Evolutionary conservation across 92 coral and sea anemone species (phyloP), one percentile per base, ranked within the genome.

Genomic region (Porites evermanni): DNA sequence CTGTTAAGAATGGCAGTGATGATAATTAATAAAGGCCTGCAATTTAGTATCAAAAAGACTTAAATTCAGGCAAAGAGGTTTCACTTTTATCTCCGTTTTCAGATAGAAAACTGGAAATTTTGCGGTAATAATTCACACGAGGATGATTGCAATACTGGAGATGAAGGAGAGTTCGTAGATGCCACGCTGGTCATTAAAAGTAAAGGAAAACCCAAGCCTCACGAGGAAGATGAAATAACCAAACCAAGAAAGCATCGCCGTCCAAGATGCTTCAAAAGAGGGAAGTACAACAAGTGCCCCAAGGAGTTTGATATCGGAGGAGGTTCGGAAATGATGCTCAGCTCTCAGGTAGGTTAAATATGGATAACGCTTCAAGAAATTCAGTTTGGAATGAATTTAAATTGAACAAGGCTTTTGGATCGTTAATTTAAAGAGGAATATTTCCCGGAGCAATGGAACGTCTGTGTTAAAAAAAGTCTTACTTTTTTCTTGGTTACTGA

Each of bases 221-320:
- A 6, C 29, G 4, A 67, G n/a, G 20, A 54, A 26, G 75, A 81
- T n/a, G 78, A 54, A 21, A 44, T 16, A 14, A 65, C 44, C 12
- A 3, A 50, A 72, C 38, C 4, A 7, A 17, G 59, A 6, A 47
- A 50, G 44, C 44, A 64, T 21, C 71, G 52, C 63, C 79, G 56
- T n/a, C 86, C 71, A 23, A 82, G 79, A 47, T 82, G 86, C 79
- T 82, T 82, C 47, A 82, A 61, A 21, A n/a, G 14, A 47, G 7
- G 2, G 12, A 16, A 32, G 16, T 8, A 72, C 3, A 63, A 9
- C 44, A 82, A 82, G 52, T 82, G 86, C 12, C 86, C 86, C 47
- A 72, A 82, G 47, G 60, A 82, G 79, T 82, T 82, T 82, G 86
- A 82, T 60, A 60, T 82, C 61, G 86, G 79, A 60, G 86, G 86